phyloP scores from a whole-genome alignment of 2,888 invertebrate species.

The Lasioglossum oenotherae region DNA sequence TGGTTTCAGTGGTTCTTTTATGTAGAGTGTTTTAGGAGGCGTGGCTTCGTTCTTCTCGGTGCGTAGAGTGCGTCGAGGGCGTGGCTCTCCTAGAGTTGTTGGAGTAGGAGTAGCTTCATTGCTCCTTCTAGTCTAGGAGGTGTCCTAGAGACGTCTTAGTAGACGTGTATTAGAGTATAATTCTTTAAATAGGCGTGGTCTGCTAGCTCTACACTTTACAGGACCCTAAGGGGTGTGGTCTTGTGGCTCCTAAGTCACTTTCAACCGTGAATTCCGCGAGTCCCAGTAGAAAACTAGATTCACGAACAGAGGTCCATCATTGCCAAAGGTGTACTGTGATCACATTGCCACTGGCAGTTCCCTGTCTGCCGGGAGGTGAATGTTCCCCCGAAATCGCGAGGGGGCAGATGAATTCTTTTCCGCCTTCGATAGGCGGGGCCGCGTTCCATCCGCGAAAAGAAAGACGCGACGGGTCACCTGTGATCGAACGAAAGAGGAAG shows the following conservation, averaged over 20 bases:
- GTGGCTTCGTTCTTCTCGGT: background rate
- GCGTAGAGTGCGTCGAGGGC: background rate
- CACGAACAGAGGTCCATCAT: background rate
- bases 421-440: constrained; percentile 15
- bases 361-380: background rate
- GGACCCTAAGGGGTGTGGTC: background rate
- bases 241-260: background rate
- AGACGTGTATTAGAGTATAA: background rate
- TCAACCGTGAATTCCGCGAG: background rate
- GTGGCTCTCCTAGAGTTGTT: background rate
- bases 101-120: background rate
- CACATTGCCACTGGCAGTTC: background rate
- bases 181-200: background rate
- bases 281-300: background rate
- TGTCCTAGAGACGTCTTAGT: no score
- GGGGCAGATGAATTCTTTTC: constrained; percentile 20
- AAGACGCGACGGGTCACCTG: background rate
- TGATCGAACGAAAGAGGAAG: background rate
- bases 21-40: background rate
- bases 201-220: background rate
- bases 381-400: constrained; percentile 21
- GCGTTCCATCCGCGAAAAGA: constrained; percentile 14
- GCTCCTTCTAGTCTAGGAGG: background rate
- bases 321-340: background rate
- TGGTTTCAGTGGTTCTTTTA: background rate